These are phyloP conservation scores for Axea sp. DNA, from an alignment of 2,888 invertebrate species.

Conservation along the genomic window DNA sequence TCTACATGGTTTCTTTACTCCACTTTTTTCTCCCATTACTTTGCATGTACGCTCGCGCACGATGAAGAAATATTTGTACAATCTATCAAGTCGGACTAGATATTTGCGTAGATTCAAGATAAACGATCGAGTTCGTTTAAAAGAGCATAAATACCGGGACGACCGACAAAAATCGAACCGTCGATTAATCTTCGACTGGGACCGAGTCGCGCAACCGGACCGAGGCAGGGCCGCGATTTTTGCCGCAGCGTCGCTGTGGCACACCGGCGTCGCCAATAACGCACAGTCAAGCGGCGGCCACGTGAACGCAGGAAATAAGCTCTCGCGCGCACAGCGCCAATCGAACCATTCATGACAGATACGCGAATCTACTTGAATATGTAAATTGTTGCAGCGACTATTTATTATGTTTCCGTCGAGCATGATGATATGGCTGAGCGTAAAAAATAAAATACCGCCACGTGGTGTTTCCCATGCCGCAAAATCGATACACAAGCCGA, in stretches of 20 bases:
- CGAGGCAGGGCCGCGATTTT: conserved; percentile 11
- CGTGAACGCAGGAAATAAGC: conserved; percentile 2
- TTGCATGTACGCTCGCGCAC: conserved; percentile 33
- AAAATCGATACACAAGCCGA: conserved; percentile 34
- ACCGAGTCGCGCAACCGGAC: conserved; percentile 17
- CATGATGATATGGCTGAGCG: conserved; percentile 26
- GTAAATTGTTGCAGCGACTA: conserved; percentile 42
- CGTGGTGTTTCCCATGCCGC: conserved; percentile 42
- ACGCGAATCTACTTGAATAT: conserved; percentile 29
- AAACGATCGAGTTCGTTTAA: conserved; percentile 23
- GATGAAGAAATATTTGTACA: conserved; percentile 49
- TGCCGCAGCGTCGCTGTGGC: neutral
- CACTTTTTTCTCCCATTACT: conserved; percentile 47
- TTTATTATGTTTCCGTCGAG: conserved; percentile 39
- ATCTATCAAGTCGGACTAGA: conserved; percentile 51
- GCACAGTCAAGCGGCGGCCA: neutral
- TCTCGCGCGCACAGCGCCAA: conserved; percentile 5
- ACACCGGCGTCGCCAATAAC: conserved; percentile 1
- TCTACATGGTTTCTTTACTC: conserved; percentile 47
- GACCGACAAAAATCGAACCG: conserved; percentile 3
- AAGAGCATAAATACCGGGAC: conserved; percentile 23
- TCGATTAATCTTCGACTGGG: conserved; percentile 16
- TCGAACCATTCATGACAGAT: conserved; percentile 5
- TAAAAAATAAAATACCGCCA: conserved; percentile 35
- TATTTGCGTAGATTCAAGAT: conserved; percentile 37